These are phyloP conservation scores for Ptiloglossa arizonensis DNA, from an alignment of 1,140 invertebrate genomes.

Conservation along the genomic window DNA sequence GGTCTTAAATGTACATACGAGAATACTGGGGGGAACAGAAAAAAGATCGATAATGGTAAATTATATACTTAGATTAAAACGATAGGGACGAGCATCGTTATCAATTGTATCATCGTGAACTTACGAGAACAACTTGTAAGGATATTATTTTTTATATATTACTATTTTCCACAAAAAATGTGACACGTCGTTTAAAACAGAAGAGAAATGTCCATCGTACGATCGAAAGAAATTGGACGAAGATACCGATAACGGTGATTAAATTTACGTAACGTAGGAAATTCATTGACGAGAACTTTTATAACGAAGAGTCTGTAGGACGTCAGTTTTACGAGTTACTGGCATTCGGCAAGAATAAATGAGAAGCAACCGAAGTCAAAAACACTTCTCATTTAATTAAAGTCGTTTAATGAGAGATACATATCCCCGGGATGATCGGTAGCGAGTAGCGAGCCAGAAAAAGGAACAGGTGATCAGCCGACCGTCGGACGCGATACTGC, in stretches of 20 bases:
- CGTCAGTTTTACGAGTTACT: not conserved
- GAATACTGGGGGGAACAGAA: no score
- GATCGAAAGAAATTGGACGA: not conserved
- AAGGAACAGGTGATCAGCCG: slow-evolving; percentile 45
- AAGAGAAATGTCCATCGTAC: not conserved
- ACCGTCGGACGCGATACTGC: slow-evolving; percentile 9
- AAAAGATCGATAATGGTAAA: no score
- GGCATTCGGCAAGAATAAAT: slow-evolving; percentile 26
- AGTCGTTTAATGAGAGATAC: slow-evolving; percentile 45
- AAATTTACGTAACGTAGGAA: not conserved
- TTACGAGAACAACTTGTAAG: not conserved
- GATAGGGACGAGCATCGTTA: no score
- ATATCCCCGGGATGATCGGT: slow-evolving; percentile 15
- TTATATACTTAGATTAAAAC: no score
- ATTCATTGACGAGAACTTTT: not conserved
- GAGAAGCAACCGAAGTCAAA: slow-evolving; percentile 3
- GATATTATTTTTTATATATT: not conserved
- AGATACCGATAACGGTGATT: not conserved
- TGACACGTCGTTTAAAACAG: not conserved
- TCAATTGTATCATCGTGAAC: not conserved
- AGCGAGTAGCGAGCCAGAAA: slow-evolving; percentile 12
- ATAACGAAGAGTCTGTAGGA: slow-evolving; percentile 14
- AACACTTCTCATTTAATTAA: slow-evolving; percentile 42
- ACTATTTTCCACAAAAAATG: not conserved
- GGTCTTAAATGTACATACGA: no score